These are phyloP conservation scores for Furcifer pardalis DNA, from an alignment of 2,797 vertebrate genomes.

Conservation along the genomic window DNA sequence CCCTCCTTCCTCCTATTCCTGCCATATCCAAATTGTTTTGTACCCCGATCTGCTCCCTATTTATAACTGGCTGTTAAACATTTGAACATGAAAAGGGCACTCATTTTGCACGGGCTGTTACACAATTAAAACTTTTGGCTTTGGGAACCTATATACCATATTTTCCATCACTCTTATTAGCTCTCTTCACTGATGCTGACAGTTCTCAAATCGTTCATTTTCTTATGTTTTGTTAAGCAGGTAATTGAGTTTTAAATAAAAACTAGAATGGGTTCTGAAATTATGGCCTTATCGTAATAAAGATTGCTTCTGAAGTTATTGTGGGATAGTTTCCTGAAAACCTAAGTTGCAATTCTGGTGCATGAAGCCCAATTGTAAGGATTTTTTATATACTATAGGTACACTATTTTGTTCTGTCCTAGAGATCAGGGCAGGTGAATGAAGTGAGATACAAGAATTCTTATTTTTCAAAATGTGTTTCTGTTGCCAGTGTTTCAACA, in stretches of 20 bases:
- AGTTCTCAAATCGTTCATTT: neutral
- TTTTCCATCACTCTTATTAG: conserved; percentile 17
- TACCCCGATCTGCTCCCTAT: conserved; percentile 8
- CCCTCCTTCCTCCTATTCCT: neutral
- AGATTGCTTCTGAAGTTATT: neutral
- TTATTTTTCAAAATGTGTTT: neutral
- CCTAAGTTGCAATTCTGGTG: neutral
- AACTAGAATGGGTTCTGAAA: neutral
- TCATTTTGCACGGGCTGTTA: neutral
- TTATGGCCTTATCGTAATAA: neutral
- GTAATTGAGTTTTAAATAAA: neutral
- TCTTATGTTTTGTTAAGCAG: neutral
- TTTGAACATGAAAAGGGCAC: conserved; percentile 41
- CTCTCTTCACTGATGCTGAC: neutral
- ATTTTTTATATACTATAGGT: neutral
- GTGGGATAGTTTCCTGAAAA: neutral
- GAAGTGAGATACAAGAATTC: neutral
- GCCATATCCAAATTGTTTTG: conserved; percentile 29
- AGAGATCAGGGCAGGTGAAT: neutral
- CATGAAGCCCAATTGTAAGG: neutral
- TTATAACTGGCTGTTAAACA: conserved; percentile 52
- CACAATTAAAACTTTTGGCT: conserved; percentile 25
- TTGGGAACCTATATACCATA: neutral
- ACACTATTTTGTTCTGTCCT: neutral
- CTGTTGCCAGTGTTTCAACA: neutral